Evolutionary conservation across 2,113 vertebrate genomes (phyloP).

Genomic region (Rhinopomastus cyanomelas): DNA sequence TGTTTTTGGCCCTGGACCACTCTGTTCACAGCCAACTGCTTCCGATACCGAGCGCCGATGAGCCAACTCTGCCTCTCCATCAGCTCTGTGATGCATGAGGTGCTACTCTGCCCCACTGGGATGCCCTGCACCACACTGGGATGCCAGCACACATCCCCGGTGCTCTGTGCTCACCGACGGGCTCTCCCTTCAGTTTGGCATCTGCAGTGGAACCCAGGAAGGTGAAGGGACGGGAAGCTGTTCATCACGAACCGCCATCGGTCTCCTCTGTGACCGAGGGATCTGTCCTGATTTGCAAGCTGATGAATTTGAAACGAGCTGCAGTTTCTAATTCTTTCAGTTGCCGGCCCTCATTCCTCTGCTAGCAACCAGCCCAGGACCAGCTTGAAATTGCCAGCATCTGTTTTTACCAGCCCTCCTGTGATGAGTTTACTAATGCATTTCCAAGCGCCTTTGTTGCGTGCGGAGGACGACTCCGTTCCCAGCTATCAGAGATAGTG

Average conservation of each 20-base stretch:
- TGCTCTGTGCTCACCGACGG: rapidly evolving
- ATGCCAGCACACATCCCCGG: neutral
- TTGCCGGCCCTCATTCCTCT: slow-evolving; percentile 45
- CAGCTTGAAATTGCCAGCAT: slow-evolving; percentile 49
- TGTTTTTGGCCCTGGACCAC: slow-evolving; percentile 27
- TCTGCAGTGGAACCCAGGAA: neutral
- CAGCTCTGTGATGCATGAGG: neutral
- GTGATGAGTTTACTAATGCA: slow-evolving; percentile 68
- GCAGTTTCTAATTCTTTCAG: slow-evolving; percentile 55
- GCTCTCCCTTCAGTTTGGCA: rapidly evolving
- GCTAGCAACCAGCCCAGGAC: slow-evolving; percentile 49
- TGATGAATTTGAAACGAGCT: slow-evolving; percentile 64
- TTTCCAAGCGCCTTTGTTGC: slow-evolving; percentile 57
- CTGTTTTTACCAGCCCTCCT: slow-evolving; percentile 57
- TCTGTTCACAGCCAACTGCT: slow-evolving; percentile 25
- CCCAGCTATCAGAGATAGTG: slow-evolving; percentile 60
- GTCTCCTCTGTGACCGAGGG: neutral
- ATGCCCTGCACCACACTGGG: neutral
- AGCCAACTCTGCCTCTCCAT: neutral
- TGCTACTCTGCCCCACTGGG: neutral
- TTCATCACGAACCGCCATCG: neutral
- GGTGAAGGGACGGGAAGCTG: slow-evolving; percentile 26
- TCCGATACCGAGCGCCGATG: rapidly evolving
- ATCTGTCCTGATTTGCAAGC: slow-evolving; percentile 51
- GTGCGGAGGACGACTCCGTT: slow-evolving; percentile 57